Conservation (phyloP, 1,140 invertebrate species). For the Anoplophora glabripennis region DNA sequence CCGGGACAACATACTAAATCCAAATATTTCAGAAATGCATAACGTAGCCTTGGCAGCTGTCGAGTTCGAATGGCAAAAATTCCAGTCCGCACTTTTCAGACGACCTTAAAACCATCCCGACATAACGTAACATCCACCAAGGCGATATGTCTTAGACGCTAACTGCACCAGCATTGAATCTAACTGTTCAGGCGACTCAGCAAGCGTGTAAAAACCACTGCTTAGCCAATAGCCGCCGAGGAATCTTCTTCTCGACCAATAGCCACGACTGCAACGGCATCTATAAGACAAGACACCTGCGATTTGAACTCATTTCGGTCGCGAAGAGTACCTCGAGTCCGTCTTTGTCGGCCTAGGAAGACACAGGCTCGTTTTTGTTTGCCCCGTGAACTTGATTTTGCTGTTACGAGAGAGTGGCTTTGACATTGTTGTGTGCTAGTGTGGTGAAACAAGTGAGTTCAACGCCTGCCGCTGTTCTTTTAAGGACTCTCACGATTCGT, state of each 20-base stretch:
- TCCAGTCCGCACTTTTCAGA: too few relatives aligned
- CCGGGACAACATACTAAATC: too few relatives aligned
- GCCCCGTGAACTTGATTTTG: slow-evolving; percentile 5
- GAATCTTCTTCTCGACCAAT: slow-evolving; percentile 38
- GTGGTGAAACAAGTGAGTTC: slow-evolving; percentile 28
- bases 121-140: too few relatives aligned
- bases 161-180: slow-evolving; percentile 12
- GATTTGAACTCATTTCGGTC: slow-evolving; percentile 36
- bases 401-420: slow-evolving; percentile 14
- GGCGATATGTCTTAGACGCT: not conserved
- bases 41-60: too few relatives aligned
- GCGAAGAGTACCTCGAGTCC: slow-evolving; percentile 4
- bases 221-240: slow-evolving; percentile 30
- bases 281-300: slow-evolving; percentile 43
- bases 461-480: slow-evolving; percentile 17
- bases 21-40: too few relatives aligned
- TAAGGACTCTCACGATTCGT: slow-evolving; percentile 11
- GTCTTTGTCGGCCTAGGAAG: too few relatives aligned
- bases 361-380: not conserved
- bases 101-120: not conserved
- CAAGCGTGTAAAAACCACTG: slow-evolving; percentile 29
- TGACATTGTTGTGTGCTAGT: slow-evolving; percentile 21
- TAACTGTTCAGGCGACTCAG: slow-evolving; percentile 35
- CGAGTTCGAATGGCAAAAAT: too few relatives aligned
- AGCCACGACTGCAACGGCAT: slow-evolving; percentile 32